Evolutionary conservation across 1,140 invertebrate species (phyloP).

Genomic region (Mesaphorura yosii): DNA sequence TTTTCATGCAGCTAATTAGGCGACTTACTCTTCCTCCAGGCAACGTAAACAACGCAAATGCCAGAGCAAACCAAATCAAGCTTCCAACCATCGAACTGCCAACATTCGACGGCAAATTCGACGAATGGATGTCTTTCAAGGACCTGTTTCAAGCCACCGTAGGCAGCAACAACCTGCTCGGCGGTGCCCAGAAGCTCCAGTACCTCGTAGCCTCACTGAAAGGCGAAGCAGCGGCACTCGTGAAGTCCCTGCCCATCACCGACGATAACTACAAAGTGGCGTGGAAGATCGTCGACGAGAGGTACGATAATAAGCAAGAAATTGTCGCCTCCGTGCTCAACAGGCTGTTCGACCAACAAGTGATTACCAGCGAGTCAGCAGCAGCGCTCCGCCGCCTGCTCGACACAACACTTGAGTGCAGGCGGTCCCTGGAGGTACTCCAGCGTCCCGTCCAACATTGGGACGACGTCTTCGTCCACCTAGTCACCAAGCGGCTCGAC

Average conservation of each 20-base stretch:
- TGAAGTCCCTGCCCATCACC: background rate
- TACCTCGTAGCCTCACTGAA: slow-evolving; percentile 2
- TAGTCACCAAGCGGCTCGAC: background rate
- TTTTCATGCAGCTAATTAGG: too few relatives aligned
- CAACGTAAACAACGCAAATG: background rate
- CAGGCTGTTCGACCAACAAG: background rate
- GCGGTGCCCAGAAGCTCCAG: background rate
- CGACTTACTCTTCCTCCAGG: too few relatives aligned
- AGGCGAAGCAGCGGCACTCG: slow-evolving; percentile 3
- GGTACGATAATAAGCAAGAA: slow-evolving; percentile 6
- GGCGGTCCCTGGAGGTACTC: background rate
- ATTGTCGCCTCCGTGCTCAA: background rate
- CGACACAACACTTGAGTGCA: background rate
- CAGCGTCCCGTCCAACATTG: background rate
- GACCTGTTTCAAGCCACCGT: slow-evolving; percentile 10
- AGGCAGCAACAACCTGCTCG: background rate
- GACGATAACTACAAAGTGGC: slow-evolving; percentile 9
- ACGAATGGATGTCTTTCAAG: slow-evolving; percentile 8
- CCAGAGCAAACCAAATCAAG: background rate
- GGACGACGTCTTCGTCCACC: background rate
- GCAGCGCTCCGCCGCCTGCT: background rate
- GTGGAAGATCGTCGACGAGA: slow-evolving; percentile 2
- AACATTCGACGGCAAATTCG: slow-evolving; percentile 3
- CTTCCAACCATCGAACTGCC: slow-evolving; percentile 7
- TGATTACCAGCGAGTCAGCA: background rate